These are phyloP conservation scores for Paradoxurus hermaphroditus DNA, from an alignment of 2,113 vertebrate species.

Conservation along the genomic window DNA sequence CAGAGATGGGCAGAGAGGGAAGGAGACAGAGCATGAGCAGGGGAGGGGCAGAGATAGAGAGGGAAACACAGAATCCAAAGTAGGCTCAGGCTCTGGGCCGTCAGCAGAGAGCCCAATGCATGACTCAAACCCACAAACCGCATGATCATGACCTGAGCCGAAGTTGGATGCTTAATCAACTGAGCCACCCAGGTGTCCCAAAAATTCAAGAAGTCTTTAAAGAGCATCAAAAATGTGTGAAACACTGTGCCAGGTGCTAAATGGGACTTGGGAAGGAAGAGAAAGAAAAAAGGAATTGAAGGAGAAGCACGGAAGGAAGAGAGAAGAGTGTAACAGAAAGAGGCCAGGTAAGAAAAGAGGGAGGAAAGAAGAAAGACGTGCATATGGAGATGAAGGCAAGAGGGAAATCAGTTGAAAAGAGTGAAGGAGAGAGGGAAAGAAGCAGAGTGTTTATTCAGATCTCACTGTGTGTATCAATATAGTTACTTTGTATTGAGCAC, in stretches of 20 bases:
- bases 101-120: too few relatives aligned
- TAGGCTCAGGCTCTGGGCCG: too few relatives aligned
- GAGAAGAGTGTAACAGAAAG: not conserved
- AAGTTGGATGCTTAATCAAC: too few relatives aligned
- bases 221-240: not conserved
- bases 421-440: not conserved
- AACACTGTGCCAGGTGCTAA: not conserved
- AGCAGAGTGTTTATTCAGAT: not conserved
- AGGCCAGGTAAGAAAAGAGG: not conserved
- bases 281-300: not conserved
- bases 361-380: not conserved
- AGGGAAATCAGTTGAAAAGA: not conserved
- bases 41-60: too few relatives aligned
- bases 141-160: too few relatives aligned
- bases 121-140: too few relatives aligned
- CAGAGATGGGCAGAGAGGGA: too few relatives aligned
- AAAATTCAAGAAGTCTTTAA: not conserved
- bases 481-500: not conserved
- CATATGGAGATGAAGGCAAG: not conserved
- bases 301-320: not conserved
- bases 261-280: not conserved
- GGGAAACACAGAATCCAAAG: too few relatives aligned
- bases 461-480: not conserved
- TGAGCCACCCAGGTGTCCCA: too few relatives aligned
- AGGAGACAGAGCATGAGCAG: too few relatives aligned